Percentiles rank a stretch among this genome's conserved stretches.
Conservation (phyloP, 2,888 invertebrate genomes). For the Cryptocephalus primarius region DNA sequence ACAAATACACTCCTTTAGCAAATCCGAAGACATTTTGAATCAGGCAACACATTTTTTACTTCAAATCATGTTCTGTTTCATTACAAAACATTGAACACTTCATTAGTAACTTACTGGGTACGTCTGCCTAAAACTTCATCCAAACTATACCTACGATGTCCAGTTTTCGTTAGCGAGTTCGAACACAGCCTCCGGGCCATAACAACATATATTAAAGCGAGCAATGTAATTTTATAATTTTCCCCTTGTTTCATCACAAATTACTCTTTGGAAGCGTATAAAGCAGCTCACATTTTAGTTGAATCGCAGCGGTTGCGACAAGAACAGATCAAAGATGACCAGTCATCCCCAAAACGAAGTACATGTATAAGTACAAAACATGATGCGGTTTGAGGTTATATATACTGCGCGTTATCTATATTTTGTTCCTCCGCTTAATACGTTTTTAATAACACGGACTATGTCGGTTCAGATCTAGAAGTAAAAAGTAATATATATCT, state of each 20-base stretch:
- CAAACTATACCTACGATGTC: too few relatives aligned
- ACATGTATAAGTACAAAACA: neutral
- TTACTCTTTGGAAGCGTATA: slow-evolving; percentile 38
- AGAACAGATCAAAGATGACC: slow-evolving; percentile 3
- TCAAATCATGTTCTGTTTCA: too few relatives aligned
- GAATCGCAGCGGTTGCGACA: slow-evolving; percentile 32
- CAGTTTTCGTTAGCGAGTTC: slow-evolving; percentile 11
- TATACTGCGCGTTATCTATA: neutral
- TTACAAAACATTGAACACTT: too few relatives aligned
- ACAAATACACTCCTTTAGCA: too few relatives aligned
- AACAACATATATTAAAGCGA: slow-evolving; percentile 37
- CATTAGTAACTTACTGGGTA: too few relatives aligned
- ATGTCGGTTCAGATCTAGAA: slow-evolving; percentile 10
- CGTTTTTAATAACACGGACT: slow-evolving; percentile 19
- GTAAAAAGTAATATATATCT: slow-evolving; percentile 32
- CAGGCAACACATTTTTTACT: too few relatives aligned
- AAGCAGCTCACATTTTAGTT: slow-evolving; percentile 36
- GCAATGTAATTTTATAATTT: slow-evolving; percentile 44
- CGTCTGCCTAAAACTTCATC: too few relatives aligned
- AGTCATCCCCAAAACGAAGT: neutral
- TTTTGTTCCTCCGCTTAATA: slow-evolving; percentile 16
- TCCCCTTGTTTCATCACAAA: slow-evolving; percentile 43
- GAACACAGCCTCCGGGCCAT: slow-evolving; percentile 27
- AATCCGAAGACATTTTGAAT: too few relatives aligned
- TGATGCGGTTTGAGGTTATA: neutral